A percentile compares a stretch with the other conserved stretches of the same genome.
phyloP scores from a whole-genome alignment of 2,113 vertebrate genomes.

The Jaculus jaculus region DNA sequence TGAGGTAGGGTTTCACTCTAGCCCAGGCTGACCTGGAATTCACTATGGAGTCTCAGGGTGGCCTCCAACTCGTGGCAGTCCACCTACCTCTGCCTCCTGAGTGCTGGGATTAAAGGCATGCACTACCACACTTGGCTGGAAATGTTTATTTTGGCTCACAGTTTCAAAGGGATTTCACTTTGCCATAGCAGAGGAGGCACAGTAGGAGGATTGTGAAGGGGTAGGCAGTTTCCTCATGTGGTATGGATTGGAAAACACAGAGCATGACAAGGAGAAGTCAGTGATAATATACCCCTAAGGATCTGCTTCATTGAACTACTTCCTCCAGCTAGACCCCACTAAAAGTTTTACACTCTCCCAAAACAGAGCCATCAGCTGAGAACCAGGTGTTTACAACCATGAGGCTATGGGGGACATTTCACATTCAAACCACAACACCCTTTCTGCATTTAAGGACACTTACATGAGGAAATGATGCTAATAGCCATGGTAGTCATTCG shows the following conservation, averaged over 20 bases:
- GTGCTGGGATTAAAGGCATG: too few species aligned
- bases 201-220: background rate
- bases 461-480: slow-evolving; percentile 6
- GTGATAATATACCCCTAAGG: background rate
- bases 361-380: background rate
- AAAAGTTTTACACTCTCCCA: background rate
- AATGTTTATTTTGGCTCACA: background rate
- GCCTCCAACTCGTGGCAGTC: too few species aligned
- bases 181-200: background rate
- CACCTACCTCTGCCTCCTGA: too few species aligned
- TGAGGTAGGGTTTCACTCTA: too few species aligned
- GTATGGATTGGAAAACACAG: background rate
- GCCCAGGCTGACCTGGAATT: too few species aligned
- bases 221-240: background rate
- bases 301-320: background rate
- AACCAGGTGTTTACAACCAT: background rate
- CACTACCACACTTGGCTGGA: too few species aligned
- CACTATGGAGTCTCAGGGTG: too few species aligned
- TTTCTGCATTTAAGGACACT: slow-evolving; percentile 27
- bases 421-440: background rate
- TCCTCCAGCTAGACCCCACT: background rate
- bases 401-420: background rate
- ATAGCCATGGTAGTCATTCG: slow-evolving; percentile 7
- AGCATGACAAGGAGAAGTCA: background rate
- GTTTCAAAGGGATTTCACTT: background rate